phyloP scores from a whole-genome alignment of 2,888 invertebrate genomes.

The Baccha elongata region DNA sequence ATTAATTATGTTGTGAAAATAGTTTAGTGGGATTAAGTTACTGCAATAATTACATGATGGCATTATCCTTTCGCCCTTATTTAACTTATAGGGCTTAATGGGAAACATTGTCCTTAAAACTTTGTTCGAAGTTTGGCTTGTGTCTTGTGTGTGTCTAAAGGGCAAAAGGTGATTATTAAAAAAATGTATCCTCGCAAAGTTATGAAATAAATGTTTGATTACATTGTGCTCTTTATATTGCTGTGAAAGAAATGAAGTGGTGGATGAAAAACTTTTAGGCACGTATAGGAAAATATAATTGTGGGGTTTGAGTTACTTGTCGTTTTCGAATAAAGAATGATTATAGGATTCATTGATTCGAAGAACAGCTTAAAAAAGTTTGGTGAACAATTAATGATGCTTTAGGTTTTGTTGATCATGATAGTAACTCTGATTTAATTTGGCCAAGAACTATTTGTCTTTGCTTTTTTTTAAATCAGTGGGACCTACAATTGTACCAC shows the following conservation, averaged over 20 bases:
- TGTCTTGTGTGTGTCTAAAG: constrained; percentile 19
- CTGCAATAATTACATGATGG: constrained; percentile 60
- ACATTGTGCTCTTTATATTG: background rate
- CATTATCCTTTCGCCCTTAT: constrained; percentile 43
- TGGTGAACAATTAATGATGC: no score
- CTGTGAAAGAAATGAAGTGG: background rate
- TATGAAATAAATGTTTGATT: constrained; percentile 45
- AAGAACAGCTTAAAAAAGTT: no score
- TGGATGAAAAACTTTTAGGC: background rate
- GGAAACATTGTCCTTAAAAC: constrained; percentile 43
- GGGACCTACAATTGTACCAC: no score
- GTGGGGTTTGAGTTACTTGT: background rate
- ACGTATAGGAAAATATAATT: background rate
- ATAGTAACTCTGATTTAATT: no score
- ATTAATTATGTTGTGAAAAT: constrained; percentile 69
- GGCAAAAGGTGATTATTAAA: constrained; percentile 35
- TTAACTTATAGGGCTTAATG: constrained; percentile 11
- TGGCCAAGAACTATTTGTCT: no score
- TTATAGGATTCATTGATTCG: no score
- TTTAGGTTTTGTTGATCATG: no score
- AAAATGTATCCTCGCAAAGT: constrained; percentile 25
- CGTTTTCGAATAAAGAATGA: background rate
- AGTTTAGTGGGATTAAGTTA: constrained; percentile 69
- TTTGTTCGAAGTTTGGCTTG: constrained; percentile 9
- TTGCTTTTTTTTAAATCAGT: no score